phyloP scores from a whole-genome alignment of 2,888 invertebrate genomes.

The Margaritifera margaritifera region DNA sequence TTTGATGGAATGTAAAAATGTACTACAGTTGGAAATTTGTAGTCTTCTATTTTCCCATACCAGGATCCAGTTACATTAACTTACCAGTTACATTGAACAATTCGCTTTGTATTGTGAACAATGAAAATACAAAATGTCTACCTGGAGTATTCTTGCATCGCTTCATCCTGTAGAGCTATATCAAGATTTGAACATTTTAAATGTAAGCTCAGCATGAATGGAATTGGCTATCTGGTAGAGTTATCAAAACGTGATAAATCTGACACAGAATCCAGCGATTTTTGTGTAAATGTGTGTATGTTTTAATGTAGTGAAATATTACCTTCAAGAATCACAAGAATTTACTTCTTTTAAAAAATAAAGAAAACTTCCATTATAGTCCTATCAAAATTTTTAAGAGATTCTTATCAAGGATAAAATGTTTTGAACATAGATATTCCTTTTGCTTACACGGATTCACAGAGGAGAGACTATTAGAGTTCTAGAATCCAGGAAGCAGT shows the following conservation, averaged over 20 bases:
- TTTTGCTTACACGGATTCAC: constrained; percentile 34
- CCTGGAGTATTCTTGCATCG: no score
- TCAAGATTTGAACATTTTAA: constrained; percentile 7
- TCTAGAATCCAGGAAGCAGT: no score
- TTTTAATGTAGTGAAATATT: constrained; percentile 26
- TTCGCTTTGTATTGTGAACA: no score
- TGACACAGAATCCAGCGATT: constrained; percentile 24
- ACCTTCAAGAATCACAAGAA: constrained; percentile 29
- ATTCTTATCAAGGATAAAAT: constrained; percentile 24
- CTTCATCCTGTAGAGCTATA: constrained; percentile 4
- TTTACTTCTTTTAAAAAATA: constrained; percentile 25
- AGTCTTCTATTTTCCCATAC: no score
- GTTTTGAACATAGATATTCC: neutral
- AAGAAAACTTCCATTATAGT: constrained; percentile 26
- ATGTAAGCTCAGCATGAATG: constrained; percentile 20
- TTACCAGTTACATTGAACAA: no score
- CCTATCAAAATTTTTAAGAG: constrained; percentile 28
- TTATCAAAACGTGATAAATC: no score
- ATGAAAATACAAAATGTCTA: no score
- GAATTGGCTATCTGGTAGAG: constrained; percentile 24
- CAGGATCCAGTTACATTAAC: no score
- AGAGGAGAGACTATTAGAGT: no score
- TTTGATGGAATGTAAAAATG: no score
- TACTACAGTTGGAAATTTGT: no score
- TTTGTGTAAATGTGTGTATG: constrained; percentile 34